Base-by-base conservation (phyloP, 2,888 invertebrate genomes). In the Eristalinus sepulchralis region DNA sequence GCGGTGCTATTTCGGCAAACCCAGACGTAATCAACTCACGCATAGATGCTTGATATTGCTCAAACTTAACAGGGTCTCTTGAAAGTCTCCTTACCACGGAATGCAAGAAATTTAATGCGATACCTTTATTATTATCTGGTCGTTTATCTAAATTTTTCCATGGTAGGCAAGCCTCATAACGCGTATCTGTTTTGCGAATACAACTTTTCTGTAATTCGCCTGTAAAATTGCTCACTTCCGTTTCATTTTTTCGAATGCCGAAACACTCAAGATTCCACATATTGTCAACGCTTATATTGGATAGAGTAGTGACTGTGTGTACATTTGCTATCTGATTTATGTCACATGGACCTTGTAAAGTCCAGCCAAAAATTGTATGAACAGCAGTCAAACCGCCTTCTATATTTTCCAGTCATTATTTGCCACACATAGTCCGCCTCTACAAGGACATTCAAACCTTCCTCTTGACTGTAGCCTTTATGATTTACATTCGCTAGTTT, bases 241-340 rank as follows among this genome's bases (percentile, higher is more conserved):
- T 34, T 34, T 34, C 8, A 34, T 34, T 34, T 34, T 34, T 9
- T 34, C 5, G 27, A 27, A 27, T 27, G 1, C 68, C 55, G 17
- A 68, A 57, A 10, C 8, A 20, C 24, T 68, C 59, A 10, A 70
- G 9, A 33, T 17, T 59, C 68, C 68, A 70, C 68, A 70, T 53
- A 22, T 36, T 11, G 33, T 59, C 57, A 9, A 6, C 34, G 9
- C 34, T 4, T 34, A 34, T 10, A 34, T 34, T 34, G 34, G 9
- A 34, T 9, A 34, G 34, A 34, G 34, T 10, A 9, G 34, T 9
- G 9, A 34, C 34, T 10, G 34, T 34, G 8, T 34, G 34, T 8
- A 34, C 34, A 34, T 34, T 34, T 8, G 34, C 34, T 34, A 34
- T 34, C 6, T 34, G 34, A 9, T n/a, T 3, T 13, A 33, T 62